A percentile compares a stretch with the other conserved stretches of the same genome.
These are phyloP conservation scores for Griposia aprilina DNA, from an alignment of 2,888 invertebrate species.

Conservation along the genomic window DNA sequence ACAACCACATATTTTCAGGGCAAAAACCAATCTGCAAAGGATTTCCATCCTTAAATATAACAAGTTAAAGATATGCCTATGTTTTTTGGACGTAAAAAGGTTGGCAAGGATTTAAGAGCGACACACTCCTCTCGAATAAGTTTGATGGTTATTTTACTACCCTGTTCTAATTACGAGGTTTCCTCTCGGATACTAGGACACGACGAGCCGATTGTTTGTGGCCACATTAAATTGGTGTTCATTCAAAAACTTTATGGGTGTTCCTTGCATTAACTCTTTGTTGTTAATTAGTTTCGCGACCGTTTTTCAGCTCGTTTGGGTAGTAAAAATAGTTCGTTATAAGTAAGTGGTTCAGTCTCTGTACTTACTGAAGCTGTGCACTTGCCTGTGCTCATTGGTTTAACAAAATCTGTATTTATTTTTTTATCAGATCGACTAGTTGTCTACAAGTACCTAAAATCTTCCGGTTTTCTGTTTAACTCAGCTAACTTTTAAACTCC, in stretches of 20 bases:
- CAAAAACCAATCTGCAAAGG: conserved; percentile 34
- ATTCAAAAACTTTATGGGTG: conserved; percentile 83
- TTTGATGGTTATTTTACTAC: conserved; percentile 90
- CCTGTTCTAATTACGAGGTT: conserved; percentile 88
- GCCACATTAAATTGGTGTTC: conserved; percentile 78
- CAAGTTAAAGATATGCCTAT: conserved; percentile 33
- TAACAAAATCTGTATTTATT: not conserved
- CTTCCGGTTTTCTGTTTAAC: not conserved
- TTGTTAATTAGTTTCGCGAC: conserved; percentile 79
- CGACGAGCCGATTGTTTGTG: conserved; percentile 83
- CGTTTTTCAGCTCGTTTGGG: conserved; percentile 66
- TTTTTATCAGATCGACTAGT: not conserved
- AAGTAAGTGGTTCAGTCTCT: conserved; percentile 19
- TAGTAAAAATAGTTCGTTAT: conserved; percentile 52
- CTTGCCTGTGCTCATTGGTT: not conserved
- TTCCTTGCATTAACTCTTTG: conserved; percentile 83
- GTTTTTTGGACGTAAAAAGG: conserved; percentile 39
- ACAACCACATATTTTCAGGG: conserved; percentile 65
- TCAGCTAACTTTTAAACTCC: not conserved
- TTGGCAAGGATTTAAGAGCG: conserved; percentile 76
- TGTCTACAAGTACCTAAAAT: not conserved
- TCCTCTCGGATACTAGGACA: conserved; percentile 84
- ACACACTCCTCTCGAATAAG: conserved; percentile 83
- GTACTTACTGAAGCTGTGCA: not conserved
- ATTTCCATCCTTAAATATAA: conserved; percentile 65